A percentile compares a stretch with the other conserved stretches of the same genome.
Conservation (phyloP, 64 coral and sea anemone species). For the Pocillopora verrucosa region DNA sequence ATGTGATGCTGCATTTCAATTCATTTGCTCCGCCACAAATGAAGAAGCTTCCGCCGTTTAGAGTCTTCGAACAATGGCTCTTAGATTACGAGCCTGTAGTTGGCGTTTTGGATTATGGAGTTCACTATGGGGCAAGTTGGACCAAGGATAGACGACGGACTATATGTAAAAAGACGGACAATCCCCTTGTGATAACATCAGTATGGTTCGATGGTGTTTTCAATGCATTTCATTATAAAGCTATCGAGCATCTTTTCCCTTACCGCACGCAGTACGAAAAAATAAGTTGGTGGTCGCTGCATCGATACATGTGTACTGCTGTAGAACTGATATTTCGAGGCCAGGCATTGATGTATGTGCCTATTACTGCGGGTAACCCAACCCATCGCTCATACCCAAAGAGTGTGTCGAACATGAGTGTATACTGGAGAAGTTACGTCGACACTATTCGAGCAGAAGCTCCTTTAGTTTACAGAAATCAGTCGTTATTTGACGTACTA, state of each 20-base stretch:
- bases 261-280: background rate
- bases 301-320: background rate
- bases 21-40: background rate
- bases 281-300: background rate
- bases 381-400: background rate
- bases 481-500: background rate
- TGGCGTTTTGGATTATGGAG: slow-evolving; percentile 12
- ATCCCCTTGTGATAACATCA: slow-evolving; percentile 1
- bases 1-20: slow-evolving; percentile 20
- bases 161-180: slow-evolving; percentile 20
- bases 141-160: background rate
- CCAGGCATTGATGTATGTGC: slow-evolving; percentile 19
- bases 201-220: slow-evolving; percentile 42
- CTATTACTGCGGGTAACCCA: background rate
- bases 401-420: background rate
- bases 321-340: slow-evolving; percentile 13
- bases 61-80: slow-evolving; percentile 49
- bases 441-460: slow-evolving; percentile 2
- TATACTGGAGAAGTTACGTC: background rate
- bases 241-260: slow-evolving; percentile 21
- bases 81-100: slow-evolving; percentile 45
- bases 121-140: background rate
- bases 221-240: slow-evolving; percentile 49
- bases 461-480: background rate
- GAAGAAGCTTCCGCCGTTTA: slow-evolving; percentile 14